These are phyloP conservation scores for Mesoligia furuncula DNA, from an alignment of 2,888 invertebrate species.

Conservation along the genomic window DNA sequence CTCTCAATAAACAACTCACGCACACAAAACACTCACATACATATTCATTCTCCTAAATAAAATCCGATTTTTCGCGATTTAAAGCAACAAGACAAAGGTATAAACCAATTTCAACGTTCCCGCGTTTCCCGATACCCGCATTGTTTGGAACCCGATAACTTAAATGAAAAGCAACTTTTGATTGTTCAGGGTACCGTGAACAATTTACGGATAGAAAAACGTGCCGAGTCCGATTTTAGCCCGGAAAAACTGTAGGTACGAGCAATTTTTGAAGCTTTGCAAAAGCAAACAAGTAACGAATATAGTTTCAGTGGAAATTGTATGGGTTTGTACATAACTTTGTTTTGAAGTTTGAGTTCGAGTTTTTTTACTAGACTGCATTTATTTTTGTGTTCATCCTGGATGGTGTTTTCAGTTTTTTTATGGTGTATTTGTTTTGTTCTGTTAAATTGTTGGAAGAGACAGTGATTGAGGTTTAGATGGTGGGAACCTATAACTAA, in stretches of 20 bases:
- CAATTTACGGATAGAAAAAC: constrained; percentile 66
- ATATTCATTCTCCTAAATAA: constrained; percentile 52
- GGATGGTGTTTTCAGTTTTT: neutral
- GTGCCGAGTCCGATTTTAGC: constrained; percentile 40
- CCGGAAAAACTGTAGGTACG: constrained; percentile 63
- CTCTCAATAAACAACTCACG: constrained; percentile 50
- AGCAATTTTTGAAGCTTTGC: constrained; percentile 68
- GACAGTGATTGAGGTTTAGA: too few relatives aligned
- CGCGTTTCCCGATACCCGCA: constrained; percentile 73
- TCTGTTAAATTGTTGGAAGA: neutral
- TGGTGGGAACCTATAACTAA: too few relatives aligned
- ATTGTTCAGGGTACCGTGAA: constrained; percentile 74
- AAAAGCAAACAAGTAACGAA: constrained; percentile 69
- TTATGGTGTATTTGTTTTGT: neutral
- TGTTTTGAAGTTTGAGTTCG: constrained; percentile 17
- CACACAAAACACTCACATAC: constrained; percentile 42
- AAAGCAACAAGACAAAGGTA: constrained; percentile 80
- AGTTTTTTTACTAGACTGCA: neutral
- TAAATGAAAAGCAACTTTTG: constrained; percentile 85
- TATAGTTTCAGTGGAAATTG: constrained; percentile 63
- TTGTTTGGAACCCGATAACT: constrained; percentile 79
- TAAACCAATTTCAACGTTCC: constrained; percentile 78
- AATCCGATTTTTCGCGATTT: constrained; percentile 68
- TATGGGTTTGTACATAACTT: constrained; percentile 31
- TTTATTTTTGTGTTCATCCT: constrained; percentile 7